A percentile compares a stretch with the other conserved stretches of the same genome.
These are phyloP conservation scores for Lacerta bilineata DNA, from an alignment of 2,797 vertebrate species.

Conservation along the genomic window DNA sequence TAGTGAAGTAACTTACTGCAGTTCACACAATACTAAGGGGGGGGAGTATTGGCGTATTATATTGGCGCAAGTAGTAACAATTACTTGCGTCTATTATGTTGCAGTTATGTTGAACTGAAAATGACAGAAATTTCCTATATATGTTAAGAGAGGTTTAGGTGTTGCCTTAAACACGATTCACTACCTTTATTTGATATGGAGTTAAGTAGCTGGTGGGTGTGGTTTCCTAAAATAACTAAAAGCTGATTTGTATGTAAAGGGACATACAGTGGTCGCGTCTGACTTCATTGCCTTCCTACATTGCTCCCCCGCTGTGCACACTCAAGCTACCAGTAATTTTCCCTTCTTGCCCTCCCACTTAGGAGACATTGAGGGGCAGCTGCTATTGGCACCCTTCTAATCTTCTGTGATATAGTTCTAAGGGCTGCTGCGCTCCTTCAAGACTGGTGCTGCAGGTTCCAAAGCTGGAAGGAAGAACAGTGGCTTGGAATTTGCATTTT, in stretches of 20 bases:
- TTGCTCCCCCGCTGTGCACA: too few relatives aligned
- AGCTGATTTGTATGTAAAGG: slow-evolving; percentile 40
- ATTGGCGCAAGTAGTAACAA: neutral
- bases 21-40: neutral
- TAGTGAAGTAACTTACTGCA: neutral
- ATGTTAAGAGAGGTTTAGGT: neutral
- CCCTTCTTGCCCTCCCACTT: neutral
- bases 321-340: neutral
- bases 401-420: neutral
- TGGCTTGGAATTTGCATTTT: neutral
- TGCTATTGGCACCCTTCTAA: neutral
- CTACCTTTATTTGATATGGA: slow-evolving; percentile 3
- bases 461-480: neutral
- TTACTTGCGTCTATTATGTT: neutral
- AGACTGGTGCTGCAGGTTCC: neutral
- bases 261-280: too few relatives aligned
- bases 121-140: neutral
- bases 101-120: neutral
- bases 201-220: neutral
- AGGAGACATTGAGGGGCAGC: neutral
- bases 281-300: neutral
- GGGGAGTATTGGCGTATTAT: neutral
- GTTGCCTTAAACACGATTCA: neutral
- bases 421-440: neutral
- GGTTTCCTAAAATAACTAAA: slow-evolving; percentile 20